Conservation (phyloP, 1,140 invertebrate species). For the Zaprionus capensis region DNA sequence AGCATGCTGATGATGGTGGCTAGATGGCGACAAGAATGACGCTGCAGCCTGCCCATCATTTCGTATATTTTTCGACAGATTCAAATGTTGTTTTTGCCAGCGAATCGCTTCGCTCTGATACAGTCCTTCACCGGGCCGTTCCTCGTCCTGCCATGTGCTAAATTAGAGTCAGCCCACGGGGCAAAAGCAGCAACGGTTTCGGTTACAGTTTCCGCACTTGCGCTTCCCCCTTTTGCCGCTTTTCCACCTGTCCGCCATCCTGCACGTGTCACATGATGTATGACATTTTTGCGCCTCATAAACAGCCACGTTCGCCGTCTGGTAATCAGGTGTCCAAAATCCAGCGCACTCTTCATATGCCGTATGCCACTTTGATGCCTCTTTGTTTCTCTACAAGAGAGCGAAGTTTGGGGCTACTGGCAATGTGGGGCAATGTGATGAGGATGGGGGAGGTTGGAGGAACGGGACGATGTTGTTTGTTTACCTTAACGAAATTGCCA, state of each 20-base stretch:
- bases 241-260: background rate
- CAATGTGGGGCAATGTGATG: background rate
- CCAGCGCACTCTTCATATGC: slow-evolving; percentile 27
- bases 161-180: slow-evolving; percentile 25
- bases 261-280: slow-evolving; percentile 73
- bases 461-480: slow-evolving; percentile 51
- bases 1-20: slow-evolving; percentile 24
- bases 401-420: background rate
- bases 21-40: slow-evolving; percentile 40
- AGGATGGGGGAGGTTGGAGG: too few species aligned
- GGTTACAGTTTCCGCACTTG: background rate
- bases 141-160: slow-evolving; percentile 21
- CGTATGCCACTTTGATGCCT: slow-evolving; percentile 33
- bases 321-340: slow-evolving; percentile 58
- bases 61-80: slow-evolving; percentile 55
- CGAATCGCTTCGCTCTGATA: slow-evolving; percentile 26
- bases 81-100: slow-evolving; percentile 56
- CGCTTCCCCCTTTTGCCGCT: background rate
- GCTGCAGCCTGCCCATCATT: slow-evolving; percentile 21
- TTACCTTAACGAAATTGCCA: slow-evolving; percentile 76
- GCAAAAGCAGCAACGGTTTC: background rate
- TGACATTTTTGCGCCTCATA: slow-evolving; percentile 81
- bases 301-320: slow-evolving; percentile 54
- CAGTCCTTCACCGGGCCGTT: slow-evolving; percentile 24
- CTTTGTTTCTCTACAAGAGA: slow-evolving; percentile 29